A percentile compares a stretch with the other conserved stretches of the same genome.
Evolutionary conservation across 2,797 vertebrate genomes (phyloP).

Genomic region (Clarias pachynema): DNA sequence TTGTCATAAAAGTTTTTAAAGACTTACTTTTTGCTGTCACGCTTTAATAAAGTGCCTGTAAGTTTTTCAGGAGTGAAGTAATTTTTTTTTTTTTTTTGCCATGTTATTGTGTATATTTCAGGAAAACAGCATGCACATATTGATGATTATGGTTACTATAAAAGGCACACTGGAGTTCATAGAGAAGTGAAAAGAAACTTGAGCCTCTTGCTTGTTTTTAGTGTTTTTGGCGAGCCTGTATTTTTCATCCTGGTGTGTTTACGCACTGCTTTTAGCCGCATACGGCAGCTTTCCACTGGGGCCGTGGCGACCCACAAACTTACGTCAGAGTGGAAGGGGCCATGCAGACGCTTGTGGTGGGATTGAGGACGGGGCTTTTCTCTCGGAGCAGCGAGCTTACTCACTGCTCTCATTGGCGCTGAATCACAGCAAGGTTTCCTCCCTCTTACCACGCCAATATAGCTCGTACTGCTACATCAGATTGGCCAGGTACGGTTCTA

Average conservation of each 20-base stretch:
- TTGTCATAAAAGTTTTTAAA: slow-evolving; percentile 22
- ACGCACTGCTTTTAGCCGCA: slow-evolving; percentile 56
- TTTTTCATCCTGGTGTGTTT: slow-evolving; percentile 52
- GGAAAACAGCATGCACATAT: background rate
- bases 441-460: slow-evolving; percentile 7
- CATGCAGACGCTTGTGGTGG: slow-evolving; percentile 58
- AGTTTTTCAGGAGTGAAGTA: background rate
- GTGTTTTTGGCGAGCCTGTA: slow-evolving; percentile 47
- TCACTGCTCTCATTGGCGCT: slow-evolving; percentile 44
- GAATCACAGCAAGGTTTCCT: slow-evolving; percentile 38
- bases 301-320: slow-evolving; percentile 46
- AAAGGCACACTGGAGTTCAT: slow-evolving; percentile 38
- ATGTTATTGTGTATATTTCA: slow-evolving; percentile 23
- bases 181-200: slow-evolving; percentile 31
- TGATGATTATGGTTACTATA: slow-evolving; percentile 21
- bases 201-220: slow-evolving; percentile 23
- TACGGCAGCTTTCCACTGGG: slow-evolving; percentile 57
- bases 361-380: slow-evolving; percentile 60
- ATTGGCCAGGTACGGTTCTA: slow-evolving; percentile 8
- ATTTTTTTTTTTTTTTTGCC: background rate
- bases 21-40: slow-evolving; percentile 8
- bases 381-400: slow-evolving; percentile 56
- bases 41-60: background rate
- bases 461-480: background rate
- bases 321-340: slow-evolving; percentile 61